Conservation (phyloP, 1,140 invertebrate genomes). For the Tetranychus urticae region DNA sequence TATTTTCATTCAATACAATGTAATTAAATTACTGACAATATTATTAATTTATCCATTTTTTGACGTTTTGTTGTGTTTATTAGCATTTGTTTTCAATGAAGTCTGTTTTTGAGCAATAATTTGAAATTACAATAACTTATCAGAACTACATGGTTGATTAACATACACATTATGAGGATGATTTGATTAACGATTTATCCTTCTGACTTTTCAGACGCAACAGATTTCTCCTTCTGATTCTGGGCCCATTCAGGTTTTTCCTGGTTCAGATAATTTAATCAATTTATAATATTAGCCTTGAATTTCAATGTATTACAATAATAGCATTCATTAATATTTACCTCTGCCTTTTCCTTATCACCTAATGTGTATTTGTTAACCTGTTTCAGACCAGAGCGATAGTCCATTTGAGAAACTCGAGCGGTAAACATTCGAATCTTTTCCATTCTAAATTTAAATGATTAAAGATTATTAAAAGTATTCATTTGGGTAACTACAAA, state of each 20-base stretch:
- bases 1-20: no score
- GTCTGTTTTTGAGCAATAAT: no score
- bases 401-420: slow-evolving; percentile 27
- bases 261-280: neutral
- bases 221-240: slow-evolving; percentile 16
- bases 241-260: slow-evolving; percentile 2
- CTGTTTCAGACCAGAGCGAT: neutral
- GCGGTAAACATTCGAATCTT: slow-evolving; percentile 31
- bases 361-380: neutral
- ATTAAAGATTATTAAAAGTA: slow-evolving; percentile 26
- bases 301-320: neutral
- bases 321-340: neutral
- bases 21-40: no score
- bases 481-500: neutral
- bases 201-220: neutral
- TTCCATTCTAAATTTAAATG: slow-evolving; percentile 66
- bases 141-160: no score
- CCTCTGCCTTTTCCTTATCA: neutral
- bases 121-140: no score
- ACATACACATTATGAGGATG: neutral
- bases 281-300: neutral
- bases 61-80: no score
- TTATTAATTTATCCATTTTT: no score
- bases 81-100: no score
- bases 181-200: neutral